Evolutionary conservation across 2,888 invertebrate species (phyloP).

Genomic region (Sinhomidia bicolor): DNA sequence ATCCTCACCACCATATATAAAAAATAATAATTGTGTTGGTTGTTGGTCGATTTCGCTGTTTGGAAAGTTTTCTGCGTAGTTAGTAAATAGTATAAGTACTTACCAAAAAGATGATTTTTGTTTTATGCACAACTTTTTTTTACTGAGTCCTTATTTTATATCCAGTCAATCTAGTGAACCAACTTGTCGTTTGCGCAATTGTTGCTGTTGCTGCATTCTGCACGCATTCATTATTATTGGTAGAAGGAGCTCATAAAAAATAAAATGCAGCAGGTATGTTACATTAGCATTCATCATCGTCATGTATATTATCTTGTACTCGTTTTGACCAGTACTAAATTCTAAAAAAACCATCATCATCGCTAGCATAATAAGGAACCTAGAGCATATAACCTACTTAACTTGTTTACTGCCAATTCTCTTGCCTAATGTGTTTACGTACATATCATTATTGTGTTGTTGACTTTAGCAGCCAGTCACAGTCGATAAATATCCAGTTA

Average conservation of each 20-base stretch:
- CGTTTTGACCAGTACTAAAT: conserved; percentile 9
- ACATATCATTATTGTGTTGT: conserved; percentile 37
- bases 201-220: not conserved
- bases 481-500: conserved; percentile 54
- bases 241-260: no score
- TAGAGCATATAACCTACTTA: conserved; percentile 64
- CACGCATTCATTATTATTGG: no score
- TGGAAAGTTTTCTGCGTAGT: conserved; percentile 73
- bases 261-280: no score
- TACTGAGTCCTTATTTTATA: not conserved
- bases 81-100: not conserved
- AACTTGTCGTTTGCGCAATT: not conserved
- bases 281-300: not conserved
- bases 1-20: conserved; percentile 44
- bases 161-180: conserved; percentile 35
- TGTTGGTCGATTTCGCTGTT: conserved; percentile 65
- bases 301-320: not conserved
- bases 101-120: not conserved
- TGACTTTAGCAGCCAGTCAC: not conserved
- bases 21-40: conserved; percentile 17
- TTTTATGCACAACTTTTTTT: conserved; percentile 1
- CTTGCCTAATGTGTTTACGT: not conserved
- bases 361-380: not conserved
- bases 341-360: not conserved
- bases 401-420: conserved; percentile 59